Base-by-base conservation (phyloP, 2,113 vertebrate genomes). In the Hippocampus zosterae region DNA sequence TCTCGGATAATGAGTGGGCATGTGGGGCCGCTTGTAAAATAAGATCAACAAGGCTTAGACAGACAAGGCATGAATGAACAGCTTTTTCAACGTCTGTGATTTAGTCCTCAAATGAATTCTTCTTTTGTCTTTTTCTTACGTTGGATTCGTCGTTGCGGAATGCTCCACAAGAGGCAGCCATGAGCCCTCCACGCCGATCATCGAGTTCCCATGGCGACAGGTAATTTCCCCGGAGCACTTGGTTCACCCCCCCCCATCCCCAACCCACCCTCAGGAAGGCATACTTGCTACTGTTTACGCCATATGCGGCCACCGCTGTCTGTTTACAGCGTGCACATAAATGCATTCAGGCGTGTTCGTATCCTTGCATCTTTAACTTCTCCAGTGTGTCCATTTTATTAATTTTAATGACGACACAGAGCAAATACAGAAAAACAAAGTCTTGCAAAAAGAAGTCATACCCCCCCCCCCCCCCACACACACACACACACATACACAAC, bases 161-260 rank as follows among this genome's bases (percentile, higher is more conserved):
- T 48, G 77, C 66, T 50, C 71, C 67, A 59, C 76, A 78, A 90
- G 92, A 90, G 71, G 79, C 77, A 85, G 84, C 64, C 74, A 93
- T 92, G 92, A 91, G 76, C 70, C 89, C 87, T 48, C 84, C 85
- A 72, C 85, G 74, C 64, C 79, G 76, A 80, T 70, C 88, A 70
- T 88, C 90, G 46, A 88, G 82, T 75, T 88, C 88, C 85, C 85
- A 88, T 77, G 76, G 85, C 72, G 89, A 92, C 87, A 93, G 92
- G 92, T 93, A 92, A 86, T 88, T 76, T 73, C 65, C 70, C 3
- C 1, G 1, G 68, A 71, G 44, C 56, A 37, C 64, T 73, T 71
- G 7, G 62, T 68, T 67, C 64, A 37, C n/a, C 41, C 42, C 33
- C 41, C 48, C 57, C 65, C 29, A 0, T 3, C 29, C 29, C 29